phyloP scores from a whole-genome alignment of 2,888 invertebrate species.

The Dryobotodes eremita region DNA sequence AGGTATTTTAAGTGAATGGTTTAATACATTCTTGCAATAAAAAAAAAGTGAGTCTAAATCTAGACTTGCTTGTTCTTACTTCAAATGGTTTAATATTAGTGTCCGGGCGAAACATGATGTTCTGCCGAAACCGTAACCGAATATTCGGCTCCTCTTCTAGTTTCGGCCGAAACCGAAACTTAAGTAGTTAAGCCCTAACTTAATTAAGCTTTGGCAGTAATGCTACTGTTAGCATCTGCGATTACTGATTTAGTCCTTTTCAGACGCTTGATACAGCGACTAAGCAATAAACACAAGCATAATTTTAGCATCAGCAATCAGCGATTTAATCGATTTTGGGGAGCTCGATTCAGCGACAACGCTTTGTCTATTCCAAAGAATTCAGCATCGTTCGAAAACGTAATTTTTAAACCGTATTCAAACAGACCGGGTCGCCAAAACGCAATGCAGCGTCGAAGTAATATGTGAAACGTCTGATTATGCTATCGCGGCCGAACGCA shows the following conservation, averaged over 20 bases:
- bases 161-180: not conserved
- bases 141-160: not conserved
- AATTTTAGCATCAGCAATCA: not conserved
- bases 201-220: not conserved
- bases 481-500: not conserved
- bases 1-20: not conserved
- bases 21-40: not conserved
- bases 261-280: not conserved
- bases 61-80: not conserved
- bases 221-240: not conserved
- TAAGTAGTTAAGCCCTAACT: not conserved
- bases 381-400: not conserved
- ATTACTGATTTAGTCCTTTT: not conserved
- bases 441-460: not conserved
- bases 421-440: not conserved
- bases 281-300: not conserved
- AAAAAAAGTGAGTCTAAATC: not conserved
- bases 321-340: not conserved
- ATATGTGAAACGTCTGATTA: not conserved
- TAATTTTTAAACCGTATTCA: not conserved
- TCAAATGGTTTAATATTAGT: not conserved
- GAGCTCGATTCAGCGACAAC: not conserved
- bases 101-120: too few relatives aligned
- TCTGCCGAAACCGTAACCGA: not conserved
- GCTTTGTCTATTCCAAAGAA: not conserved